Evolutionary conservation across 2,797 vertebrate species (phyloP).

Genomic region (Sternotherus odoratus): DNA sequence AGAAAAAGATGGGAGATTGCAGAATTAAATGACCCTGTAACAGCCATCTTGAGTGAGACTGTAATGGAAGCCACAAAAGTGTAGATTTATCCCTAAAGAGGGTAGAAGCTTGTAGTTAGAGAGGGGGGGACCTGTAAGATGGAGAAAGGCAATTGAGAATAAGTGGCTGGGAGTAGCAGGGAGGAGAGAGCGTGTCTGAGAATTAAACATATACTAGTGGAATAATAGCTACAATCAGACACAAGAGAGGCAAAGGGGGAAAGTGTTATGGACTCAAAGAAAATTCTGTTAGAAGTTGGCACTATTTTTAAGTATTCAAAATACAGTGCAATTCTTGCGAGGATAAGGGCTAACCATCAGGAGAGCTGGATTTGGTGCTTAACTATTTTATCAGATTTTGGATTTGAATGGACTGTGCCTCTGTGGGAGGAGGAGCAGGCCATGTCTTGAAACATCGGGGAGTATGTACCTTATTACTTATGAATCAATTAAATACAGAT

Average conservation of each 20-base stretch:
- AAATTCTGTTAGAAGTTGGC: neutral
- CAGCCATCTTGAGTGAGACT: neutral
- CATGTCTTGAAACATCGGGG: too few relatives aligned
- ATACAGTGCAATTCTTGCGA: neutral
- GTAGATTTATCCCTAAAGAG: neutral
- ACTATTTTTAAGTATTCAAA: constrained; percentile 8
- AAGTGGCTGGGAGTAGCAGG: too few relatives aligned
- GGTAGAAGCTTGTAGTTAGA: constrained; percentile 13
- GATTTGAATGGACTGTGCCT: neutral
- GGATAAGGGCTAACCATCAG: neutral
- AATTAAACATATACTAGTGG: too few relatives aligned
- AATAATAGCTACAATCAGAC: neutral
- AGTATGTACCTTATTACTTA: too few relatives aligned
- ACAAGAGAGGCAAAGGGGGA: neutral
- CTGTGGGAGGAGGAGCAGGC: neutral
- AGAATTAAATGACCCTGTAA: constrained; percentile 5
- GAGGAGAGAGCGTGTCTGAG: too few relatives aligned
- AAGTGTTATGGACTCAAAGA: neutral
- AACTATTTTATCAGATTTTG: constrained; percentile 33
- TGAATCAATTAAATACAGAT: too few relatives aligned
- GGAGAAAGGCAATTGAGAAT: too few relatives aligned
- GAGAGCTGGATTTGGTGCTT: constrained; percentile 20
- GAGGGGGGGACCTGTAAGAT: too few relatives aligned
- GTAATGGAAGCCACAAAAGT: neutral
- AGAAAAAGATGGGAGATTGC: neutral